These are phyloP conservation scores for Choristoneura rosaceana DNA, from an alignment of 2,888 invertebrate genomes.

Conservation along the genomic window DNA sequence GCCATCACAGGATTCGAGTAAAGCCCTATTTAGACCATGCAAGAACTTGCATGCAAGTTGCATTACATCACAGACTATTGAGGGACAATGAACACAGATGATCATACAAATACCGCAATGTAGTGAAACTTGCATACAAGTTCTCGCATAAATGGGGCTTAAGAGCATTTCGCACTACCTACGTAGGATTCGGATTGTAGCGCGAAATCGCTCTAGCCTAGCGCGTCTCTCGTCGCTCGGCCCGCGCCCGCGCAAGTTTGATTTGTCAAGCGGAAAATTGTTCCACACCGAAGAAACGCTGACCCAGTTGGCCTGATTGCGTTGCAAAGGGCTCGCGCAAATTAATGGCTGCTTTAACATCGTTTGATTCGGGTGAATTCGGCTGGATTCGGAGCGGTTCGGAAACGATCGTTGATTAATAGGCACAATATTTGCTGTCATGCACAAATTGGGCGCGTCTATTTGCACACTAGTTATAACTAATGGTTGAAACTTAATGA, in stretches of 20 bases:
- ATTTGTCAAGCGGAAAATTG: slow-evolving; percentile 76
- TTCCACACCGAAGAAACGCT: slow-evolving; percentile 63
- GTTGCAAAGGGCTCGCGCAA: slow-evolving; percentile 43
- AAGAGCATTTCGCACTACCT: too few species aligned
- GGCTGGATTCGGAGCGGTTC: slow-evolving; percentile 21
- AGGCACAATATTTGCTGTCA: slow-evolving; percentile 37
- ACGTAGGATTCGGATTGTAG: background rate
- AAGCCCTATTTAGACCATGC: too few species aligned
- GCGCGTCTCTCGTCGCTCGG: slow-evolving; percentile 4
- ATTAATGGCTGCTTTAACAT: slow-evolving; percentile 45
- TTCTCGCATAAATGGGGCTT: too few species aligned
- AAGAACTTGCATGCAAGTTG: too few species aligned
- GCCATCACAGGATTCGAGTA: too few species aligned
- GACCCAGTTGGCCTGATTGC: slow-evolving; percentile 54
- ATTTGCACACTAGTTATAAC: slow-evolving; percentile 10
- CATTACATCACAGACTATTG: too few species aligned
- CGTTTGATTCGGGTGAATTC: slow-evolving; percentile 23
- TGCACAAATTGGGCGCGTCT: slow-evolving; percentile 29
- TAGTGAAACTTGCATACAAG: too few species aligned
- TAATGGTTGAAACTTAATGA: slow-evolving; percentile 32
- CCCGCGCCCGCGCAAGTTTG: slow-evolving; percentile 57
- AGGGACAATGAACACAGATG: too few species aligned
- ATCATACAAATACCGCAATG: too few species aligned
- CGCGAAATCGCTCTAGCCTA: background rate
- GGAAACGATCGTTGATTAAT: slow-evolving; percentile 35